Evolutionary conservation across 2,888 invertebrate genomes (phyloP), one percentile per base, ranked within the genome.

Genomic region (Esperia sulphurella): DNA sequence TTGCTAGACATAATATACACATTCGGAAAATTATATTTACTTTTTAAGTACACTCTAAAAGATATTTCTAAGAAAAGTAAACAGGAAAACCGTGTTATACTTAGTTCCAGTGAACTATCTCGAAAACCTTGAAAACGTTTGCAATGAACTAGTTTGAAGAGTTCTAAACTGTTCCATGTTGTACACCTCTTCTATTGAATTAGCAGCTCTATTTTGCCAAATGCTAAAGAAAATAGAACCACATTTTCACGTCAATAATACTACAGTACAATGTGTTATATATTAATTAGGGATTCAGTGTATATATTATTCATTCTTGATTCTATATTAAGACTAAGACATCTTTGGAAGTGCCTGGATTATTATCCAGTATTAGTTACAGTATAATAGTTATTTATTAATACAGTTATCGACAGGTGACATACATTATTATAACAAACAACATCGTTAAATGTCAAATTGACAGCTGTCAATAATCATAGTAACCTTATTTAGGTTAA

Each of bases 1-100:
- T 21, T 5, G 5, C 2, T 21, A 21, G 3, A 21, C 21, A 21
- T 21, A 3, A 21, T 5, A 21, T 21, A 5, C 21, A 21, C 21
- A 21, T 5, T 21, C 21, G 5, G 5, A 21, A 31, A 31, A 3
- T 4, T 35, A 35, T 6, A 14, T 39, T 14, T 14, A 41, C 41
- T 41, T 28, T 29, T n/a, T 7, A 14, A 41, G 41, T 29, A 41
- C 5, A 30, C 13, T n/a, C 29, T 8, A 29, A 21, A 41, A 6
- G 41, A 10, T 35, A 10, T 41, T 41, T 41, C 41, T 6, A 41
- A 41, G 41, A 41, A 41, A 41, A 41, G 29, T 10, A 29, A 41
- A 41, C 41, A 29, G 30, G 41, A 30, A 41, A 41, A 41, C 41
- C 12, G 41, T 10, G 8, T 41, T 8, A 31, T 31, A 30, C 30